phyloP scores from a whole-genome alignment of 2,113 vertebrate genomes.

The Oxyruncus cristatus region DNA sequence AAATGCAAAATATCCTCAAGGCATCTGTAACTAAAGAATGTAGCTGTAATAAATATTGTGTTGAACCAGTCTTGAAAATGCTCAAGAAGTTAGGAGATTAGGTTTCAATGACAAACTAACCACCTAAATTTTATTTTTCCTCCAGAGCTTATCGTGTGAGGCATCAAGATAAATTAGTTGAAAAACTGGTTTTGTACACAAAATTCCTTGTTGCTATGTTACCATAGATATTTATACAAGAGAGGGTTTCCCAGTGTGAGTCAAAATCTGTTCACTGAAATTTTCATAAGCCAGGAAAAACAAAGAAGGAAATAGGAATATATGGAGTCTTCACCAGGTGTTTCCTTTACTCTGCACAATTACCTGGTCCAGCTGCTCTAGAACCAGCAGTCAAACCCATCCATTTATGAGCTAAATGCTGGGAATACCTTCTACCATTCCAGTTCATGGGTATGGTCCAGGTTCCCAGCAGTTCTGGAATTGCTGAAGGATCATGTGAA shows the following conservation, averaged over 20 bases:
- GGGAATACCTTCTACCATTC: not conserved
- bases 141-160: not conserved
- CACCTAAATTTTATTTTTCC: not conserved
- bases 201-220: conserved; percentile 8
- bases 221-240: not conserved
- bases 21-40: not conserved
- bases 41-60: not conserved
- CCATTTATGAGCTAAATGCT: not conserved
- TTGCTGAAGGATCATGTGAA: not conserved
- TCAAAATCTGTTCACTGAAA: not conserved
- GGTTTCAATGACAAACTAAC: not conserved
- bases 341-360: not conserved
- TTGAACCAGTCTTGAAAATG: not conserved
- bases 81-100: not conserved
- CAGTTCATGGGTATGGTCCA: not conserved
- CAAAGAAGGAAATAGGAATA: not conserved
- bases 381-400: not conserved
- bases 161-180: not conserved
- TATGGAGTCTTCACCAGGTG: not conserved
- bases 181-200: not conserved
- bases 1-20: not conserved
- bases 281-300: not conserved
- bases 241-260: not conserved
- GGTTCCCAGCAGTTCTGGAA: not conserved
- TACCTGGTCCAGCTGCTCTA: not conserved